Conservation (phyloP, 2,888 invertebrate species). For the Mamestra brassicae region DNA sequence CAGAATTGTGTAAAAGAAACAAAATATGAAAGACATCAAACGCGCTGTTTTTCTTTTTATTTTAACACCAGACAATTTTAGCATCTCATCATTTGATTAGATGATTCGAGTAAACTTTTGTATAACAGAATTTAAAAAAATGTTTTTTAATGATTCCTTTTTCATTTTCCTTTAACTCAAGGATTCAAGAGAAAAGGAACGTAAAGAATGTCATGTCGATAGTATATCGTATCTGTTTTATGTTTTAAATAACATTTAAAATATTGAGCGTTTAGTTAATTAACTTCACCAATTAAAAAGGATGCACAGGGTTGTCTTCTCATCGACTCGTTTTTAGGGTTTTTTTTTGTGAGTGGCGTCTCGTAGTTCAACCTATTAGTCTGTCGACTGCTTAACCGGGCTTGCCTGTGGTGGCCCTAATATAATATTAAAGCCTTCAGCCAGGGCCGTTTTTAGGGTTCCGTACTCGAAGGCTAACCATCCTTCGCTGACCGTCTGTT, state of each 20-base stretch:
- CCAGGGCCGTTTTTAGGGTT: too few relatives aligned
- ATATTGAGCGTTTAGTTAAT: neutral
- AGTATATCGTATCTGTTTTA: neutral
- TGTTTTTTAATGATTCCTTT: neutral
- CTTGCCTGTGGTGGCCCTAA: too few relatives aligned
- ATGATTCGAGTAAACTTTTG: constrained; percentile 4
- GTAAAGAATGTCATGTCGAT: neutral
- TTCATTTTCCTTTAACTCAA: constrained; percentile 45
- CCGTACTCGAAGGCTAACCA: too few relatives aligned
- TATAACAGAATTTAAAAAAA: neutral
- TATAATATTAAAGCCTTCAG: too few relatives aligned
- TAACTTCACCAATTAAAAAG: neutral
- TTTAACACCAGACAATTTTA: neutral
- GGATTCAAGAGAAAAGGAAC: constrained; percentile 44
- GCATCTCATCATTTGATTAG: constrained; percentile 20
- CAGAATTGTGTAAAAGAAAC: too few relatives aligned
- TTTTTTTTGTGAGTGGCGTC: too few relatives aligned
- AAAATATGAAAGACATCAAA: too few relatives aligned
- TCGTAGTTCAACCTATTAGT: too few relatives aligned
- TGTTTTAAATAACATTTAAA: neutral
- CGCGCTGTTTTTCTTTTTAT: neutral
- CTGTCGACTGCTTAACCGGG: too few relatives aligned
- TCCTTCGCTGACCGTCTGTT: too few relatives aligned
- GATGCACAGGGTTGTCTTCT: neutral
- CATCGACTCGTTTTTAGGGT: neutral